Percentiles rank a stretch among this genome's conserved stretches.
These are phyloP conservation scores for Choreutis nemorana DNA, from an alignment of 2,888 invertebrate species.

Conservation along the genomic window DNA sequence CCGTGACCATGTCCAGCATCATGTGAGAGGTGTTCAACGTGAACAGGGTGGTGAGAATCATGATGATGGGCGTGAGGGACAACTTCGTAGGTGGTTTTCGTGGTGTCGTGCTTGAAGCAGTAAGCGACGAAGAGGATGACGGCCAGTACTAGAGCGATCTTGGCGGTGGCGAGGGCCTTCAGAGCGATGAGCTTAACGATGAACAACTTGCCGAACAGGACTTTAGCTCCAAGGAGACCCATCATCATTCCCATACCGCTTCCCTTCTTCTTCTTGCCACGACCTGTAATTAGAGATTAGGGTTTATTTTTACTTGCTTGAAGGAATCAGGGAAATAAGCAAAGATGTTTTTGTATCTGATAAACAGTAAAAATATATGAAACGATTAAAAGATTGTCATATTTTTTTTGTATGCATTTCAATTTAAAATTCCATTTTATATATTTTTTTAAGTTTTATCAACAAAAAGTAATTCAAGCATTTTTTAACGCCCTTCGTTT, in stretches of 20 bases:
- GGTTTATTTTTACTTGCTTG: slow-evolving; percentile 6
- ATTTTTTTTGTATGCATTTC: no score
- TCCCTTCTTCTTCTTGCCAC: slow-evolving; percentile 76
- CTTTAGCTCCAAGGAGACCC: slow-evolving; percentile 63
- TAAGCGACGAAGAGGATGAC: slow-evolving; percentile 68
- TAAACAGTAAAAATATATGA: slow-evolving; percentile 1
- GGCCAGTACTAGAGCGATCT: slow-evolving; percentile 79
- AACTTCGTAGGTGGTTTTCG: slow-evolving; percentile 56
- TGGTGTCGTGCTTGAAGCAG: slow-evolving; percentile 49
- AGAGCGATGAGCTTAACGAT: slow-evolving; percentile 83
- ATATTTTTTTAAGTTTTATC: no score
- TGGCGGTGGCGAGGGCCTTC: slow-evolving; percentile 83
- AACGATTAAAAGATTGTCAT: slow-evolving; percentile 3
- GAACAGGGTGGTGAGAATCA: slow-evolving; percentile 69
- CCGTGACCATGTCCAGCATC: slow-evolving; percentile 41
- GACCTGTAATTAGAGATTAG: no score
- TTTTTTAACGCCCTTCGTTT: no score
- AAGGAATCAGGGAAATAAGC: no score
- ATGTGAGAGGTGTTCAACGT: slow-evolving; percentile 55
- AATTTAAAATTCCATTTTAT: no score
- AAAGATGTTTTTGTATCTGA: not conserved
- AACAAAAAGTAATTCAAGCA: no score
- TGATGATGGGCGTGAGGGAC: slow-evolving; percentile 59
- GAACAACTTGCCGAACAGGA: slow-evolving; percentile 65
- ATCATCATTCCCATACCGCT: slow-evolving; percentile 75